Conservation (phyloP, 2,888 invertebrate species). For the Platerodrilus igneus region DNA sequence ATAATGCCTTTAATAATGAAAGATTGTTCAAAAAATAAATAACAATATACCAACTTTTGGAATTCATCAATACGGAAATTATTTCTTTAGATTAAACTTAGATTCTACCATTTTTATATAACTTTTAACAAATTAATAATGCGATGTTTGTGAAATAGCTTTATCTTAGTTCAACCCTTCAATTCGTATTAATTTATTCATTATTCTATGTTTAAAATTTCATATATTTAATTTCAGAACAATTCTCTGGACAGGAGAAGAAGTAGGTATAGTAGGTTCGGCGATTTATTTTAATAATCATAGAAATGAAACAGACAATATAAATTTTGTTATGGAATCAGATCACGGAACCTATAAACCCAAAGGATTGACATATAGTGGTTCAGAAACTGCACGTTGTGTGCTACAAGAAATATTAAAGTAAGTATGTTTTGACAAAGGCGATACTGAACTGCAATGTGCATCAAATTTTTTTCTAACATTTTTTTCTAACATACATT, state of each 20-base stretch:
- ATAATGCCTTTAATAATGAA: too few species aligned
- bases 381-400: conserved; percentile 57
- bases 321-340: conserved; percentile 76
- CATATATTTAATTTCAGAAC: conserved; percentile 47
- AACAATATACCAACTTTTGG: too few species aligned
- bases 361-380: conserved; percentile 61
- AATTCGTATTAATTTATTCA: too few species aligned
- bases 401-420: conserved; percentile 64
- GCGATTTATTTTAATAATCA: conserved; percentile 59
- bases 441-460: too few species aligned
- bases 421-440: conserved; percentile 38
- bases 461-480: background rate
- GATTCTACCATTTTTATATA: too few species aligned
- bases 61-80: too few species aligned
- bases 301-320: conserved; percentile 54
- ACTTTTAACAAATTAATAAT: too few species aligned
- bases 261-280: conserved; percentile 66
- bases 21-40: too few species aligned
- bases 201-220: too few species aligned
- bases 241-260: conserved; percentile 79
- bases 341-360: conserved; percentile 77
- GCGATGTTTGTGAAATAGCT: too few species aligned
- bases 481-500: background rate
- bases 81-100: too few species aligned
- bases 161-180: too few species aligned